Evolutionary conservation across 1,140 invertebrate species (phyloP), one percentile per base, ranked within the genome.

Genomic region (Sycobia sp.): DNA sequence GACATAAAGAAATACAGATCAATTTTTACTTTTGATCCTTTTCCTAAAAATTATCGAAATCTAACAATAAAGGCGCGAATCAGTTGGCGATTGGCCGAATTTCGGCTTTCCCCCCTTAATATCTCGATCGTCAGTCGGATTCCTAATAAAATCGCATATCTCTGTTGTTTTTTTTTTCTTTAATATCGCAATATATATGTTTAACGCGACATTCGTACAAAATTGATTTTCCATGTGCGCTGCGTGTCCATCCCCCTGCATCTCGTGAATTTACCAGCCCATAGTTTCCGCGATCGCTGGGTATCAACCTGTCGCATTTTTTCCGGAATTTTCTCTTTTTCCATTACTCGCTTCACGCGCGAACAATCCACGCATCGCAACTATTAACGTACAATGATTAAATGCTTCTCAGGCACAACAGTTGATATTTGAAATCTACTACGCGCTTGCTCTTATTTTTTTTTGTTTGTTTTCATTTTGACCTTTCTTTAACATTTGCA

Each of bases 341-440:
- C 36, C 11, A 25, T 2, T 29, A 18, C 14, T 32, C 0, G 29
- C 10, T 34, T 32, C 2, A 32, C 22, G 23, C 13, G 38, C 7
- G 8, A 13, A 22, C 57, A 50, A 41, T 50, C 41, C n/a, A 39
- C 10, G 20, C 25, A 60, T 41, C n/a, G 43, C 36, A 13, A 23
- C 38, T 60, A 61, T 23, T n/a, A n/a, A n/a, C n/a, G 20, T 25
- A 54, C 41, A 46, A 60, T 51, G 25, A 60, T 36, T 53, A 53
- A 44, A 51, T 57, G 62, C 54, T 50, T 57, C 22, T 59, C 36
- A 59, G 55, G 62, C 62, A 65, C 47, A 57, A 65, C 56, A 43
- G 22, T 58, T 46, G 49, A 58, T n/a, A 54, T 53, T 20, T 53
- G n/a, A 51, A 38, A 58, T 34, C 14, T 7, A 32, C 32, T 32